Evolutionary conservation across 2,888 invertebrate genomes (phyloP).

Genomic region (Drosophila mayaguana): DNA sequence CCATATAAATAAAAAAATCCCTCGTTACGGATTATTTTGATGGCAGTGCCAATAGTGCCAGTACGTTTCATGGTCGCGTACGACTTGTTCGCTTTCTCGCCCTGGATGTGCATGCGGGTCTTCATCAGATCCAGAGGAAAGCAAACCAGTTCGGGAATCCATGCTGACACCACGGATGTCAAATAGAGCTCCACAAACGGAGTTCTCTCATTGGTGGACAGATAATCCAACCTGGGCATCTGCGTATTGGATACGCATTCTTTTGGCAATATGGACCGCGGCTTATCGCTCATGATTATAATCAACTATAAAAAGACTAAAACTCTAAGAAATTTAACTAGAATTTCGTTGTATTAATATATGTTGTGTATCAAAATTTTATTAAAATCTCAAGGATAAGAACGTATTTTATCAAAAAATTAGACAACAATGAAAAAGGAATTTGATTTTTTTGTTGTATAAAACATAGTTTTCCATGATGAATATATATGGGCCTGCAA

Average conservation of each 20-base stretch:
- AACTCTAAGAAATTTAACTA: background rate
- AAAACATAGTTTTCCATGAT: background rate
- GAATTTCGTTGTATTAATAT: background rate
- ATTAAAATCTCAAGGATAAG: background rate
- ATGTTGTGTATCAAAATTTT: background rate
- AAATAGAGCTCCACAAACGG: constrained; percentile 30
- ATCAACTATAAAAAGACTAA: background rate
- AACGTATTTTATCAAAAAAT: background rate
- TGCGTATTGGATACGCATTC: background rate
- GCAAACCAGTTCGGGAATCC: constrained; percentile 23
- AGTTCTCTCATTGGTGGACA: constrained; percentile 15
- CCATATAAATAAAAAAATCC: constrained; percentile 37
- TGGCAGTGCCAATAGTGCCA: constrained; percentile 31
- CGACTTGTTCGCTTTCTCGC: constrained; percentile 32
- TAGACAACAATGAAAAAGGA: background rate
- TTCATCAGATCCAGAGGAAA: constrained; percentile 55
- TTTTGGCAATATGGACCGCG: background rate
- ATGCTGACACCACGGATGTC: constrained; percentile 25
- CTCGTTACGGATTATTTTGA: constrained; percentile 43
- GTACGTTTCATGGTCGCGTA: constrained; percentile 1
- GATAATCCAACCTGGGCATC: background rate
- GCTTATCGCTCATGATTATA: background rate
- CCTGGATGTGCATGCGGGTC: constrained; percentile 56
- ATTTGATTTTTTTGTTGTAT: background rate
- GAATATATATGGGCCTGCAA: background rate